These are phyloP conservation scores for Strix uralensis DNA, from an alignment of 2,113 vertebrate genomes.

Conservation along the genomic window DNA sequence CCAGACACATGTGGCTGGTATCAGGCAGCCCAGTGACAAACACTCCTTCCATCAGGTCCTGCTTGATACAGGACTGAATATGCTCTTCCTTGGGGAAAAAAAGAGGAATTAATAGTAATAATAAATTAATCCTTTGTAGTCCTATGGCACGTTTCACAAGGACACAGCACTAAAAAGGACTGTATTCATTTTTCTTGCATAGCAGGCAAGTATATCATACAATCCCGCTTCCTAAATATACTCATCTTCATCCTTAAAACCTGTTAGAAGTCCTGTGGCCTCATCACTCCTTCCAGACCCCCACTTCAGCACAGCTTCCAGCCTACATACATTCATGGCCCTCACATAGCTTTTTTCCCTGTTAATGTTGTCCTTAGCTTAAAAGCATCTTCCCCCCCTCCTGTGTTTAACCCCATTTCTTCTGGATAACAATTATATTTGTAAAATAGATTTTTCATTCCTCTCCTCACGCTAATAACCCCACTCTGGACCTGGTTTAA, in stretches of 20 bases:
- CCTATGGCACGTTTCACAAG: background rate
- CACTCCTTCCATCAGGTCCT: background rate
- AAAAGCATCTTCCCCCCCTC: background rate
- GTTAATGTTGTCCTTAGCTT: background rate
- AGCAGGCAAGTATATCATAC: background rate
- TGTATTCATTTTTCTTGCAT: background rate
- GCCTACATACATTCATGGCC: background rate
- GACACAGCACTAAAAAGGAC: background rate
- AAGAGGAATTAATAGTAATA: background rate
- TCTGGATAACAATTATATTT: background rate
- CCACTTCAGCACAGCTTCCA: background rate
- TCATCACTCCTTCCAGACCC: background rate
- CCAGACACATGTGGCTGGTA: background rate
- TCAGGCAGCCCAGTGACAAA: background rate
- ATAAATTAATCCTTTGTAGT: background rate
- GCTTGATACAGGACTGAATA: background rate
- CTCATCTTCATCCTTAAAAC: background rate
- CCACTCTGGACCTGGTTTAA: background rate
- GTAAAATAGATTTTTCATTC: background rate
- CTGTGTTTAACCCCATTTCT: background rate
- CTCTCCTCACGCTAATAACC: background rate
- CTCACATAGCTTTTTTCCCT: background rate
- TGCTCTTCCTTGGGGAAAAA: background rate
- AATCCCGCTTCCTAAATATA: background rate
- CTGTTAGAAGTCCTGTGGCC: background rate